Base-by-base conservation (phyloP, 2,113 vertebrate species). In the Malurus alboscapulatus region DNA sequence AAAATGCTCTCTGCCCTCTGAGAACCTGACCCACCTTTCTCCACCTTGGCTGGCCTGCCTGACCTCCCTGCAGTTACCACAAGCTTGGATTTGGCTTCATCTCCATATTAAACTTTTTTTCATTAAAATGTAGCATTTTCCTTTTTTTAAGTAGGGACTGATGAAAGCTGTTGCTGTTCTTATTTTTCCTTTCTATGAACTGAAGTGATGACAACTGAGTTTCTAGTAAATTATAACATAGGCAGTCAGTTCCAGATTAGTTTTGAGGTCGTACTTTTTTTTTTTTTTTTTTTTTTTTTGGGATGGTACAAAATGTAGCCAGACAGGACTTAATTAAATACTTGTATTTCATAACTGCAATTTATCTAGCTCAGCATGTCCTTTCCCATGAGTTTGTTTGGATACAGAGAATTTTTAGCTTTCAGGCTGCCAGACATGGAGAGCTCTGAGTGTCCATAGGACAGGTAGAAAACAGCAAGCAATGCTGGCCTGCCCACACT, bases 321-420 rank as follows among this genome's bases (percentile, higher is more conserved):
- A 95, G 91, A 83, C 78, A 91, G 95, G 84, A 84, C 85, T 96
- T 96, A 95, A 96, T 96, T 93, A 95, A 96, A 94, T 94, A 67
- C 84, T 94, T 94, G 63, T 63, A 95, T 95, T 96, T 94, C 91
- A 85, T 71, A 94, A 96, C 89, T 59, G n/a, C 53, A 92, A 92
- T 92, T 95, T 95, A 90, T 94, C 82, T 73, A 93, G 55, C 44
- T 92, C 78, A 74, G 55, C 87, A 51, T 77, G 72, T 88, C 67
- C 93, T 94, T 94, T 94, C 78, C 75, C 93, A 92, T 89, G 93
- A 36, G 16, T 67, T 84, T 80, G 21, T 88, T 93, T 77, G 25
- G 75, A 71, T 81, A 71, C 17, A 63, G 30, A 48, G 75, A 95
- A 55, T 67, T 89, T 93, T 95, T 80, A 86, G 67, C 38, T 84